A percentile compares a stretch with the other conserved stretches of the same genome.
phyloP scores from a whole-genome alignment of 2,888 invertebrate species.

The Nemotelus pantherinus region DNA sequence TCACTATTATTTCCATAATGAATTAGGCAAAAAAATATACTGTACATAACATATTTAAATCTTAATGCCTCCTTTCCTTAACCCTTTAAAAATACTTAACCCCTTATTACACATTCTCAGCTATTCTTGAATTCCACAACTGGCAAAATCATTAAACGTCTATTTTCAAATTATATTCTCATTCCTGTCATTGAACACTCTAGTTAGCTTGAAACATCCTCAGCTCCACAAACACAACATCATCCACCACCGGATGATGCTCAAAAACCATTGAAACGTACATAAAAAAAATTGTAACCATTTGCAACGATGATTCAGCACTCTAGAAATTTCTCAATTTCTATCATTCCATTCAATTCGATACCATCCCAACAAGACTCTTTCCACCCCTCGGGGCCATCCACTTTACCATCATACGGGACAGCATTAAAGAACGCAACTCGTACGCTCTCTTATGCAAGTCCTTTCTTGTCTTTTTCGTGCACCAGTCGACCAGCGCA shows the following conservation, averaged over 20 bases:
- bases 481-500: neutral
- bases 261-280: too few species aligned
- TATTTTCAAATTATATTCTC: conserved; percentile 7
- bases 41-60: too few species aligned
- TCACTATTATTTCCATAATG: too few species aligned
- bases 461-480: neutral
- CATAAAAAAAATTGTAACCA: neutral
- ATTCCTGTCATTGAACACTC: conserved; percentile 14
- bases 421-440: conserved; percentile 2
- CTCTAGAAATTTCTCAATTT: conserved; percentile 25
- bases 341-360: neutral
- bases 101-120: neutral
- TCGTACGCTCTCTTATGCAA: neutral
- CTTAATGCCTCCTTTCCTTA: too few species aligned
- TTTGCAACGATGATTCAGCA: conserved; percentile 21
- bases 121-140: conserved; percentile 4
- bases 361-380: neutral
- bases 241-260: neutral
- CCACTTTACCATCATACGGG: neutral
- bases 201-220: neutral
- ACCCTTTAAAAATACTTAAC: too few species aligned
- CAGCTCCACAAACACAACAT: neutral
- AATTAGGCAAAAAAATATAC: too few species aligned
- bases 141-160: neutral
- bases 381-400: neutral